Conservation (phyloP, 2,797 vertebrate genomes). For the Chromis chromis region DNA sequence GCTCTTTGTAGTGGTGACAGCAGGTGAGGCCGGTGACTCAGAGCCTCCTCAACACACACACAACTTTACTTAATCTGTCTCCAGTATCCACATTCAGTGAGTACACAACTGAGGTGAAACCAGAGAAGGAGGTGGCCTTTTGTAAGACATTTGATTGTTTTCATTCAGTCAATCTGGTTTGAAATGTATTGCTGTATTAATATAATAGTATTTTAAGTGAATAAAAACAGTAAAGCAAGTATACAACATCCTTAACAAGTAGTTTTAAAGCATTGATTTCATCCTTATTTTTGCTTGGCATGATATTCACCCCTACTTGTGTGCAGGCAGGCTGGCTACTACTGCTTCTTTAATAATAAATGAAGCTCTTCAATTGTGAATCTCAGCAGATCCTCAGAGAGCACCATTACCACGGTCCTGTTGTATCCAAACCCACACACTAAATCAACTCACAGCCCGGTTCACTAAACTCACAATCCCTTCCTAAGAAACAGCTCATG, state of each 20-base stretch:
- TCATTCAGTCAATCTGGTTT: background rate
- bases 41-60: conserved; percentile 17
- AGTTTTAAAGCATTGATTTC: background rate
- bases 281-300: background rate
- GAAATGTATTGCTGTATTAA: background rate
- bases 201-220: background rate
- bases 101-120: background rate
- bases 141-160: background rate
- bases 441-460: conserved; percentile 1
- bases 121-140: background rate
- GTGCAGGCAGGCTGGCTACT: conserved; percentile 44
- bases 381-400: conserved; percentile 39
- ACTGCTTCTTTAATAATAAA: conserved; percentile 58
- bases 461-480: background rate
- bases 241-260: too few species aligned
- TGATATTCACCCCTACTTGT: conserved; percentile 11
- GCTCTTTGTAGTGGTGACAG: conserved; percentile 43
- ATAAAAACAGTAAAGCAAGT: background rate
- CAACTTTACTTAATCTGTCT: conserved; percentile 11
- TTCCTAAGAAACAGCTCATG: background rate
- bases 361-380: conserved; percentile 35
- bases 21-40: conserved; percentile 53
- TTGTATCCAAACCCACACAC: background rate
- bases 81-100: conserved; percentile 8
- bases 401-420: background rate